Evolutionary conservation across 1,140 invertebrate species (phyloP).

Genomic region (Drosophila nebulosa): DNA sequence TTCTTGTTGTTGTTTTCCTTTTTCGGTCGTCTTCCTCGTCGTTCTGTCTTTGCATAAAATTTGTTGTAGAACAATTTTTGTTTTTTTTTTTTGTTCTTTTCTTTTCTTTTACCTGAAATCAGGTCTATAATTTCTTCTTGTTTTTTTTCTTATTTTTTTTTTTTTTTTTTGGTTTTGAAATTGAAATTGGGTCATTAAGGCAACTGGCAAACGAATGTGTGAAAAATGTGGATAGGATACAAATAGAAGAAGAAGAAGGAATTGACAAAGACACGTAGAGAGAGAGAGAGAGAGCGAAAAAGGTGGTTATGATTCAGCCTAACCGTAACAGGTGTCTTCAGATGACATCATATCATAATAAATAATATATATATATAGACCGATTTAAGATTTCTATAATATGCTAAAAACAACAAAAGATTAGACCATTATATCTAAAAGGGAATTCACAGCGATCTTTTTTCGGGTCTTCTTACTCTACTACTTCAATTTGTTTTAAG

Average conservation of each 20-base stretch:
- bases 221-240: conserved; percentile 11
- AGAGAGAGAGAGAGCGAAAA: not conserved
- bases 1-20: conserved; percentile 25
- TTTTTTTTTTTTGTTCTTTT: conserved; percentile 1
- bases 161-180: conserved; percentile 25
- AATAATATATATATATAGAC: too few relatives aligned
- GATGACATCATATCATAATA: too few relatives aligned
- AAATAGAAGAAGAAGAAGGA: not conserved
- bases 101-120: conserved; percentile 30
- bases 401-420: too few relatives aligned
- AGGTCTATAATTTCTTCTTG: conserved; percentile 16
- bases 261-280: not conserved
- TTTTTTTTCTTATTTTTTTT: not conserved
- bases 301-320: too few relatives aligned
- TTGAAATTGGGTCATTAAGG: conserved; percentile 54
- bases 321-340: too few relatives aligned
- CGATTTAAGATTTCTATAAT: too few relatives aligned
- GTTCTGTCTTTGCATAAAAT: conserved; percentile 7
- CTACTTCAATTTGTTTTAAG: too few relatives aligned
- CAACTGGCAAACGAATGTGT: conserved; percentile 34
- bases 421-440: too few relatives aligned
- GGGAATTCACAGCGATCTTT: too few relatives aligned
- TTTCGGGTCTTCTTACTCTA: too few relatives aligned
- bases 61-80: conserved; percentile 1
- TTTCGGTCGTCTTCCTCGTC: too few relatives aligned